These are phyloP conservation scores for Halcyon smyrnensis DNA, from an alignment of 2,797 vertebrate genomes.

Conservation along the genomic window DNA sequence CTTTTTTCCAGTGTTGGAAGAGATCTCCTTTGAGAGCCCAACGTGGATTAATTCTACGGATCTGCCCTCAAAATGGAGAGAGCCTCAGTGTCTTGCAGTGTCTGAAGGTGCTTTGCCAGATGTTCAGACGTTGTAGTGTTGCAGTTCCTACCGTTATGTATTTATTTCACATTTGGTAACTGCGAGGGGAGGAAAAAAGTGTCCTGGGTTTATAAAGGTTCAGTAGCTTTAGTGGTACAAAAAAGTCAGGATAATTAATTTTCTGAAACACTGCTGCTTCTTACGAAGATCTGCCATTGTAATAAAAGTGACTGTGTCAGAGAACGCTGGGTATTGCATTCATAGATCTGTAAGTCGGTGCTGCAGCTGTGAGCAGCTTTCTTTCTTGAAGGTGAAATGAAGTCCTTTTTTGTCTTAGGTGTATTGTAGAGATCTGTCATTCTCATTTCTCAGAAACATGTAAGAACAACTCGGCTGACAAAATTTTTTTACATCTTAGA, in stretches of 20 bases:
- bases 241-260: background rate
- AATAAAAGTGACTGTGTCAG: background rate
- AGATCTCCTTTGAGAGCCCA: background rate
- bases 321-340: background rate
- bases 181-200: background rate
- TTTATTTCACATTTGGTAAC: background rate
- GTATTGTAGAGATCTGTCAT: background rate
- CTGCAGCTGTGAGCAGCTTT: background rate
- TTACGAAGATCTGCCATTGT: background rate
- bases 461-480: background rate
- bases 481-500: background rate
- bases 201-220: background rate
- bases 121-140: background rate
- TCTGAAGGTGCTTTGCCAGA: slow-evolving; percentile 4
- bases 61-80: background rate
- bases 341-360: background rate
- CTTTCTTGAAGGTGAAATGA: background rate
- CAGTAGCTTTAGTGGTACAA: background rate
- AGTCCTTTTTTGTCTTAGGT: background rate
- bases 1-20: background rate
- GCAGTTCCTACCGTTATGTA: background rate
- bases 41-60: background rate
- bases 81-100: background rate
- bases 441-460: background rate
- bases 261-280: background rate